Percentiles rank a stretch among this genome's conserved stretches.
phyloP scores from a whole-genome alignment of 1,140 invertebrate species.

The honey bee (Apis mellifera) region DNA sequence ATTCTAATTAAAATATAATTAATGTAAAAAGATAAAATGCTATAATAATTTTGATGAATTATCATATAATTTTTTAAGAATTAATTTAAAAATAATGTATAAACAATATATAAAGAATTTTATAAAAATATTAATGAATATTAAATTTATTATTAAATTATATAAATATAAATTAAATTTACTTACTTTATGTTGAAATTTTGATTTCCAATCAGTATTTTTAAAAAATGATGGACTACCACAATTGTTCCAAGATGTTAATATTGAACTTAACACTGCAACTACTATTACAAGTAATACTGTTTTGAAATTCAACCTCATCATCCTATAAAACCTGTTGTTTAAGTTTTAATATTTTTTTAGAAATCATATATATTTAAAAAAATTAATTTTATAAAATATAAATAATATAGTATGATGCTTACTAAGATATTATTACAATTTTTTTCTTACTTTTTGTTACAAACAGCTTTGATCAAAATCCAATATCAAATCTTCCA shows the following conservation, averaged over 20 bases:
- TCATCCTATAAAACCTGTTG: slow-evolving; percentile 76
- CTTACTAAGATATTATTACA: slow-evolving; percentile 17
- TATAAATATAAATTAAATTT: slow-evolving; percentile 11
- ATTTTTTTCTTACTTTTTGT: neutral
- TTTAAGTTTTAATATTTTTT: neutral
- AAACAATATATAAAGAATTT: neutral
- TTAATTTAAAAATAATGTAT: neutral
- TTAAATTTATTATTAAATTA: neutral
- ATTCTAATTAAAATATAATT: neutral
- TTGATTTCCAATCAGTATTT: slow-evolving; percentile 80
- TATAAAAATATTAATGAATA: slow-evolving; percentile 4
- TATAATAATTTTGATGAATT: too few relatives aligned
- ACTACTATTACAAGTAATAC: slow-evolving; percentile 75
- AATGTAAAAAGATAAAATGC: neutral
- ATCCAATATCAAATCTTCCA: neutral
- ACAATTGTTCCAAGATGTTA: slow-evolving; percentile 79
- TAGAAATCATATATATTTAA: neutral
- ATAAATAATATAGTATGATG: too few relatives aligned
- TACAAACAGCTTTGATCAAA: neutral
- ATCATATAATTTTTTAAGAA: too few relatives aligned
- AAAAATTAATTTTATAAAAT: neutral
- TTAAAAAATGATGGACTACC: slow-evolving; percentile 72
- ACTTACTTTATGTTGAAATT: slow-evolving; percentile 80
- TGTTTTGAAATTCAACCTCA: slow-evolving; percentile 80
- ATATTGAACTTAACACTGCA: slow-evolving; percentile 76